Evolutionary conservation across 2,888 invertebrate genomes (phyloP).

Genomic region (Yponomeuta sedellus): DNA sequence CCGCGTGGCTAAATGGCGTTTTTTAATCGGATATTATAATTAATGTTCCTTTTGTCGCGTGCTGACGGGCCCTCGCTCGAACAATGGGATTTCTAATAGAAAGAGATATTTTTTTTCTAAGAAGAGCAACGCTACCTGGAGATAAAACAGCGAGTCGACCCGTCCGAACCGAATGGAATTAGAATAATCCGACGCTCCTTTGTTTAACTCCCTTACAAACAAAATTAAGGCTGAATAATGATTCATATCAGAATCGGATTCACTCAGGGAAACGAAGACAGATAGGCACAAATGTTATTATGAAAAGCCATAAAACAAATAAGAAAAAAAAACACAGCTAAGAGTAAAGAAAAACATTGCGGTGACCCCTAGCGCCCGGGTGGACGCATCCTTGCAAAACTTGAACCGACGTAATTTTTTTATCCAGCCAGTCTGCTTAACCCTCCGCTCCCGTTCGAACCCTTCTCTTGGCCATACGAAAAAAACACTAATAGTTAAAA

Average conservation of each 20-base stretch:
- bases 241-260: slow-evolving; percentile 20
- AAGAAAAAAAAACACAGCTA: slow-evolving; percentile 21
- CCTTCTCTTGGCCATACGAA: slow-evolving; percentile 60
- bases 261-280: slow-evolving; percentile 19
- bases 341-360: slow-evolving; percentile 36
- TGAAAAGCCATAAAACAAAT: slow-evolving; percentile 8
- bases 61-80: slow-evolving; percentile 74
- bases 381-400: slow-evolving; percentile 47
- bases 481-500: slow-evolving; percentile 72
- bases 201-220: slow-evolving; percentile 36
- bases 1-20: slow-evolving; percentile 72
- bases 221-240: slow-evolving; percentile 28
- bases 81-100: slow-evolving; percentile 75
- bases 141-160: slow-evolving; percentile 63
- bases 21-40: slow-evolving; percentile 79
- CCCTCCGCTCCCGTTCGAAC: slow-evolving; percentile 56
- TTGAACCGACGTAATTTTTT: slow-evolving; percentile 65
- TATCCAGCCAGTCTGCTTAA: slow-evolving; percentile 54
- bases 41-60: slow-evolving; percentile 77
- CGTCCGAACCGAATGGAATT: slow-evolving; percentile 61
- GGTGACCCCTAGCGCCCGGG: slow-evolving; percentile 45
- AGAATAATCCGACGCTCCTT: slow-evolving; percentile 60
- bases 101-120: slow-evolving; percentile 73
- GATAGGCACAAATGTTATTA: slow-evolving; percentile 6
- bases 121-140: slow-evolving; percentile 71